Conservation (phyloP, 2,888 invertebrate species). For the Rosalia funebris region DNA sequence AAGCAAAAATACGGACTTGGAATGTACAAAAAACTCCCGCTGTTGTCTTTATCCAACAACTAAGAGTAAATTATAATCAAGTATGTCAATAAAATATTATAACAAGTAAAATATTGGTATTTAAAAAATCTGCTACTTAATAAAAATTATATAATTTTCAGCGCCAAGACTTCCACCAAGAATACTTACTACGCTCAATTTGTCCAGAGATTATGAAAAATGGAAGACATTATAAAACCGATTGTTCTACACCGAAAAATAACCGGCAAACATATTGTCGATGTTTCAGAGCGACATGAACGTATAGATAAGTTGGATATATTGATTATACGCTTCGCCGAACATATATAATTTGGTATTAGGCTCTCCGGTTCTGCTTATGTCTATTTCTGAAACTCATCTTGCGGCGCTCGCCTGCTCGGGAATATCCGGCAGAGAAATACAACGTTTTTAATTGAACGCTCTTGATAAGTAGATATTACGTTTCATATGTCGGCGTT, state of each 20-base stretch:
- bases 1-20: too few species aligned
- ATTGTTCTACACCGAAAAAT: slow-evolving; percentile 27
- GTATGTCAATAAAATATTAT: too few species aligned
- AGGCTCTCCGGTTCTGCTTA: slow-evolving; percentile 14
- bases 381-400: slow-evolving; percentile 24
- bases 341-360: slow-evolving; percentile 26
- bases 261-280: slow-evolving; percentile 27
- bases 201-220: slow-evolving; percentile 20
- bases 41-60: too few species aligned
- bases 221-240: slow-evolving; percentile 25
- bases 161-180: too few species aligned
- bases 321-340: slow-evolving; percentile 24
- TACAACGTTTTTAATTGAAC: slow-evolving; percentile 3
- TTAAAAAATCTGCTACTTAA: too few species aligned
- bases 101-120: too few species aligned
- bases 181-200: slow-evolving; percentile 15
- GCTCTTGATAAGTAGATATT: slow-evolving; percentile 12
- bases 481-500: slow-evolving; percentile 10
- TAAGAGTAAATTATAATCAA: too few species aligned
- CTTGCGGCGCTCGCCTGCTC: slow-evolving; percentile 2
- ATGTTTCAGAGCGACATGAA: slow-evolving; percentile 21
- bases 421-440: slow-evolving; percentile 3
- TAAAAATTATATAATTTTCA: too few species aligned
- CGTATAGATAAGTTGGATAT: slow-evolving; percentile 27
- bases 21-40: too few species aligned